Evolutionary conservation across 2,888 invertebrate genomes (phyloP).

Genomic region (Dasypogon diadema): DNA sequence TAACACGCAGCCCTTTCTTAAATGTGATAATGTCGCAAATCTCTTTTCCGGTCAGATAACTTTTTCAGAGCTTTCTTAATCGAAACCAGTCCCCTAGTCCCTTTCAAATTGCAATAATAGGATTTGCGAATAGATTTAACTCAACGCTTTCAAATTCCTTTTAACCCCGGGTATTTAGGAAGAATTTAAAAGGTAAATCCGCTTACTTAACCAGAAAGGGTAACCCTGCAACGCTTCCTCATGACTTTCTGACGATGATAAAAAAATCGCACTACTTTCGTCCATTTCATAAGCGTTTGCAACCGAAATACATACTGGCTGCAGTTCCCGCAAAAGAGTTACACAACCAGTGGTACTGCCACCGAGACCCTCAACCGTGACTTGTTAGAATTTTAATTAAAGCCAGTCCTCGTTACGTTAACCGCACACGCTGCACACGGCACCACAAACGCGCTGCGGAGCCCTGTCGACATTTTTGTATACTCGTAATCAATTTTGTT

Average conservation of each 20-base stretch:
- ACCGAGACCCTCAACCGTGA: background rate
- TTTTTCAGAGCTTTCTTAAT: background rate
- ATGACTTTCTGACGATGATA: background rate
- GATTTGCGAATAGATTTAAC: slow-evolving; percentile 7
- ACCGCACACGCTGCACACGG: background rate
- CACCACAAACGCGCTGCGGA: background rate
- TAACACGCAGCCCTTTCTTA: background rate
- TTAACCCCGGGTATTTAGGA: background rate
- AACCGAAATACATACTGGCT: background rate
- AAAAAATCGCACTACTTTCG: slow-evolving; percentile 15
- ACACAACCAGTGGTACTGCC: background rate
- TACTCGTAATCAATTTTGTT: slow-evolving; percentile 25
- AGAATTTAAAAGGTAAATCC: slow-evolving; percentile 38
- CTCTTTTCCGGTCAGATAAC: slow-evolving; percentile 15
- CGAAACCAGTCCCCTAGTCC: background rate
- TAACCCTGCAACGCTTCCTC: background rate
- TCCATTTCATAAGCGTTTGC: slow-evolving; percentile 20
- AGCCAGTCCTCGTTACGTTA: background rate
- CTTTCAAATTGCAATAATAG: slow-evolving; percentile 33
- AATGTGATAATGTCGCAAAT: slow-evolving; percentile 20
- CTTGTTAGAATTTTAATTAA: slow-evolving; percentile 38
- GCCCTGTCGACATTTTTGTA: background rate
- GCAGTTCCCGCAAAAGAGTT: too few relatives aligned
- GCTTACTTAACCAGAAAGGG: slow-evolving; percentile 32
- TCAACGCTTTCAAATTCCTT: background rate